These are phyloP conservation scores for Oriolus oriolus DNA, from an alignment of 2,113 vertebrate species.

Conservation along the genomic window DNA sequence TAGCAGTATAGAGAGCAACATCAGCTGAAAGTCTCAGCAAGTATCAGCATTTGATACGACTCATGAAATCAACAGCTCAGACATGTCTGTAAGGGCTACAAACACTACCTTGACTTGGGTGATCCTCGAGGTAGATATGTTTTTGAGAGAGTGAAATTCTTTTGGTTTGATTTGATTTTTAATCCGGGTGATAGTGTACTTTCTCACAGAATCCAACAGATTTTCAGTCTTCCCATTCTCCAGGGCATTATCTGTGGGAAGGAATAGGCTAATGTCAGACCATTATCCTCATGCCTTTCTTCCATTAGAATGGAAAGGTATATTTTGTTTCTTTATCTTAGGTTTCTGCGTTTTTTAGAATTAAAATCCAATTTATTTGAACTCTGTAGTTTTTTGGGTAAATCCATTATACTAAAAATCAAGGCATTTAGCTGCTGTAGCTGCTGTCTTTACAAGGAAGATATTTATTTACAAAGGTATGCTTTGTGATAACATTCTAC, in stretches of 20 bases:
- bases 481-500: not conserved
- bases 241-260: not conserved
- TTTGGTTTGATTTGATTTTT: not conserved
- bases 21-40: not conserved
- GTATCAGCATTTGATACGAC: accelerated
- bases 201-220: not conserved
- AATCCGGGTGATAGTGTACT: not conserved
- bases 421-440: not conserved
- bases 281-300: not conserved
- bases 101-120: not conserved
- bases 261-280: not conserved
- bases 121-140: not conserved
- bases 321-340: not conserved
- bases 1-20: not conserved
- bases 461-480: not conserved
- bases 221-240: not conserved
- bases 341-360: not conserved
- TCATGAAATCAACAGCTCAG: not conserved
- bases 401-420: not conserved
- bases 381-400: not conserved
- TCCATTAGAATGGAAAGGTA: not conserved
- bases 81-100: not conserved
- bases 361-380: not conserved
- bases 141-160: not conserved
- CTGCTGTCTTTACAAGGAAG: not conserved